Percentiles rank a stretch among this genome's conserved stretches.
phyloP scores from a whole-genome alignment of 2,113 vertebrate species.

The Upupa epops region DNA sequence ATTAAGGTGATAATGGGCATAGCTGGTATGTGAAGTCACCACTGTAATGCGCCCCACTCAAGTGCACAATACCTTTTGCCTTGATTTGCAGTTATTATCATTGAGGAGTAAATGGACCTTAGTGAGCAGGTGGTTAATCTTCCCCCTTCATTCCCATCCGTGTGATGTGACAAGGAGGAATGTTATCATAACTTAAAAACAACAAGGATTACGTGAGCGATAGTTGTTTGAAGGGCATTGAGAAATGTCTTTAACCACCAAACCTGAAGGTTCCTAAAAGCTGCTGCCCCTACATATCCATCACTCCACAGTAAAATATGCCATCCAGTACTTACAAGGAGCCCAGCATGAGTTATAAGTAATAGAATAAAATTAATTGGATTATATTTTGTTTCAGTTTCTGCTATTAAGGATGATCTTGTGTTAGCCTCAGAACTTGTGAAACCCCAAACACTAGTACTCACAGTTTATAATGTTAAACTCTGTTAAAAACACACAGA shows the following conservation, averaged over 20 bases:
- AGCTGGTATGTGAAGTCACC: neutral
- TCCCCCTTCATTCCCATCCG: slow-evolving; percentile 37
- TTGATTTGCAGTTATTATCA: slow-evolving; percentile 1
- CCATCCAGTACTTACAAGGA: neutral
- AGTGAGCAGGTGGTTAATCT: slow-evolving; percentile 50
- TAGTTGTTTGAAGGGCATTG: slow-evolving; percentile 16
- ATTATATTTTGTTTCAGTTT: neutral
- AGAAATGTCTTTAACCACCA: slow-evolving; percentile 3
- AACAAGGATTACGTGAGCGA: slow-evolving; percentile 53
- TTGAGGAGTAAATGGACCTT: slow-evolving; percentile 27
- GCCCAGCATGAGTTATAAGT: neutral
- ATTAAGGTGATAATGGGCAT: neutral
- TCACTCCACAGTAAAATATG: neutral
- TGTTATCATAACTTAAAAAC: slow-evolving; percentile 50
- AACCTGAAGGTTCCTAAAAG: neutral
- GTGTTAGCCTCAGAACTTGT: neutral
- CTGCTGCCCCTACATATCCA: neutral
- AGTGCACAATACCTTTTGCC: neutral
- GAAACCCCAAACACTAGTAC: neutral
- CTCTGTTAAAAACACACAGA: neutral
- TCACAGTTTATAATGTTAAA: neutral
- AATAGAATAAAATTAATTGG: neutral
- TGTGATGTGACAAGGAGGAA: slow-evolving; percentile 57
- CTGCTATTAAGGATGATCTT: neutral
- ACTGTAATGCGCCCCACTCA: neutral